These are phyloP conservation scores for Chouioia cunea DNA, from an alignment of 2,888 invertebrate species.

Conservation along the genomic window DNA sequence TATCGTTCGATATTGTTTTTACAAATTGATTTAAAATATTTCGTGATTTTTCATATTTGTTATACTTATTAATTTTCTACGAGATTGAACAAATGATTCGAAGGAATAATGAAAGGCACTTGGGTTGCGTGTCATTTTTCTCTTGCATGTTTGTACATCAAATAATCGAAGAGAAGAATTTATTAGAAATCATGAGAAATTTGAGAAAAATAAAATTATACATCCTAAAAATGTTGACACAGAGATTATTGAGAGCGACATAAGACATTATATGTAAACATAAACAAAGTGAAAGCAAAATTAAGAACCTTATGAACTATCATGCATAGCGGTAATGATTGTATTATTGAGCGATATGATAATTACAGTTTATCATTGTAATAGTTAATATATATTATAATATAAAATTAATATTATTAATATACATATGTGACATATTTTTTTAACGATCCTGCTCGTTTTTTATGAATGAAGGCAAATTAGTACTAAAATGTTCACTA, in stretches of 20 bases:
- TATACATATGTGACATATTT: slow-evolving; percentile 55
- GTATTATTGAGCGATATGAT: slow-evolving; percentile 53
- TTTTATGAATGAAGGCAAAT: slow-evolving; percentile 35
- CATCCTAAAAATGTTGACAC: slow-evolving; percentile 37
- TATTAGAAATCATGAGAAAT: slow-evolving; percentile 40
- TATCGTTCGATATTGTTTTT: slow-evolving; percentile 44
- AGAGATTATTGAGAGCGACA: slow-evolving; percentile 30
- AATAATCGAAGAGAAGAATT: slow-evolving; percentile 43
- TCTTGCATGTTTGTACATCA: slow-evolving; percentile 50
- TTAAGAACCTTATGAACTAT: slow-evolving; percentile 47
- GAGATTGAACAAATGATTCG: slow-evolving; percentile 22
- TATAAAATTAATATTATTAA: slow-evolving; percentile 56
- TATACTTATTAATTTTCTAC: slow-evolving; percentile 27
- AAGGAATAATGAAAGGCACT: slow-evolving; percentile 46
- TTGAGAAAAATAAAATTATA: slow-evolving; percentile 41
- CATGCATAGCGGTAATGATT: slow-evolving; percentile 52
- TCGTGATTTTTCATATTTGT: slow-evolving; percentile 29
- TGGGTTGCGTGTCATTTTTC: slow-evolving; percentile 47
- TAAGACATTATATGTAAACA: slow-evolving; percentile 48
- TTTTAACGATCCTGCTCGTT: slow-evolving; percentile 49
- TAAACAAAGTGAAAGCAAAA: slow-evolving; percentile 46
- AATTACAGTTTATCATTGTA: slow-evolving; percentile 58
- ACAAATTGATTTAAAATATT: slow-evolving; percentile 36
- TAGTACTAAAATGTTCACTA: slow-evolving; percentile 26
- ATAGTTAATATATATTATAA: slow-evolving; percentile 54